Evolutionary conservation across 2,888 invertebrate genomes (phyloP).

Genomic region (Drosophila mimetica): DNA sequence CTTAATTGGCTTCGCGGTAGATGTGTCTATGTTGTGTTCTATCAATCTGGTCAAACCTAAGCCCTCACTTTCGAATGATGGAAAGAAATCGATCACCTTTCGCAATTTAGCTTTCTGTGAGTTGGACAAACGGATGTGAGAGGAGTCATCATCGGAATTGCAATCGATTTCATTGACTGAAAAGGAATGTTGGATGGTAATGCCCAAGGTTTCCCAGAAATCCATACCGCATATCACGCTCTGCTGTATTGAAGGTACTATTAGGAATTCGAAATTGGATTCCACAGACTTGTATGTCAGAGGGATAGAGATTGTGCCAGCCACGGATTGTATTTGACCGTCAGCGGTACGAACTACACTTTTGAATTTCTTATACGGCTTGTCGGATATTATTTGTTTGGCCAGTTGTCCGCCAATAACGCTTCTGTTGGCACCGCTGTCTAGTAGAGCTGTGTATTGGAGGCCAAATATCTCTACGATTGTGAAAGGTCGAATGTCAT

Average conservation of each 20-base stretch:
- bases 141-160: not conserved
- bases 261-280: not conserved
- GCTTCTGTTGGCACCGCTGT: not conserved
- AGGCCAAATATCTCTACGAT: not conserved
- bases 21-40: no score
- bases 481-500: not conserved
- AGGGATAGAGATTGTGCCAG: not conserved
- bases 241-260: conserved; percentile 1
- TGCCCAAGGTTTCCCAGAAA: not conserved
- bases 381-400: not conserved
- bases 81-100: no score
- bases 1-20: no score
- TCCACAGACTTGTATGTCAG: not conserved
- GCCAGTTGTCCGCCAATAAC: not conserved
- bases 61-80: no score
- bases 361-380: not conserved
- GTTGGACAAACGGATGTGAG: not conserved
- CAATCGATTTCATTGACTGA: not conserved
- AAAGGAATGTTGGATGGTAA: not conserved
- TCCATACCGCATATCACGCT: conserved; percentile 10
- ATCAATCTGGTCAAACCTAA: no score
- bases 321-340: not conserved
- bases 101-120: no score
- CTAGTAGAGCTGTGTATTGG: not conserved
- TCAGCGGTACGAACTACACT: not conserved